Conservation (phyloP, 2,113 vertebrate genomes). For the Furnarius figulus region DNA sequence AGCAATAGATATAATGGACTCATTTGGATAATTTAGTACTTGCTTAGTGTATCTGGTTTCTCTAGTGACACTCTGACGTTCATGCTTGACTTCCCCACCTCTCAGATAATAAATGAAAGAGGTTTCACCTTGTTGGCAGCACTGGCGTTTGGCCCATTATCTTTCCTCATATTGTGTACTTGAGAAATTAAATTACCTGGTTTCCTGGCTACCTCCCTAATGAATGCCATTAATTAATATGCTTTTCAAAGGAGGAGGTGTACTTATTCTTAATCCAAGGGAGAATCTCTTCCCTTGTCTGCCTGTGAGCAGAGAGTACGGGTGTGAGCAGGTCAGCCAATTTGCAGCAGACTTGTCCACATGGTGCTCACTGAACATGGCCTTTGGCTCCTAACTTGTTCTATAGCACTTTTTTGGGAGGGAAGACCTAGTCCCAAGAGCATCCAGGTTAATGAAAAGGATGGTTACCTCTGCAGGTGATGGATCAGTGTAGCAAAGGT, state of each 20-base stretch:
- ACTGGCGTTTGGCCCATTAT: background rate
- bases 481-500: background rate
- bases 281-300: background rate
- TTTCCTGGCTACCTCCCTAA: conserved; percentile 39
- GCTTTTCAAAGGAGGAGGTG: conserved; percentile 17
- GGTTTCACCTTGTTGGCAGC: conserved; percentile 37
- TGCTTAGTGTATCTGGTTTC: conserved; percentile 41
- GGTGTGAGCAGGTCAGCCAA: rapidly evolving
- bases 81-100: conserved; percentile 57
- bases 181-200: conserved; percentile 46
- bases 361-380: rapidly evolving
- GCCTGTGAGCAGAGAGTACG: background rate
- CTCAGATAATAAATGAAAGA: conserved; percentile 49
- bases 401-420: background rate
- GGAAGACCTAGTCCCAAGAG: background rate
- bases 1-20: conserved; percentile 76
- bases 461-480: background rate
- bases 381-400: background rate
- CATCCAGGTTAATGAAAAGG: background rate
- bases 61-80: conserved; percentile 23
- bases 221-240: conserved; percentile 52
- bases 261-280: background rate
- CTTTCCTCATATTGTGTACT: background rate
- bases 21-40: conserved; percentile 57
- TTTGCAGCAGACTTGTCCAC: background rate